Evolutionary conservation across 2,113 vertebrate genomes (phyloP), one percentile per base, ranked within the genome.

Genomic region (Gasterosteus nipponicus): DNA sequence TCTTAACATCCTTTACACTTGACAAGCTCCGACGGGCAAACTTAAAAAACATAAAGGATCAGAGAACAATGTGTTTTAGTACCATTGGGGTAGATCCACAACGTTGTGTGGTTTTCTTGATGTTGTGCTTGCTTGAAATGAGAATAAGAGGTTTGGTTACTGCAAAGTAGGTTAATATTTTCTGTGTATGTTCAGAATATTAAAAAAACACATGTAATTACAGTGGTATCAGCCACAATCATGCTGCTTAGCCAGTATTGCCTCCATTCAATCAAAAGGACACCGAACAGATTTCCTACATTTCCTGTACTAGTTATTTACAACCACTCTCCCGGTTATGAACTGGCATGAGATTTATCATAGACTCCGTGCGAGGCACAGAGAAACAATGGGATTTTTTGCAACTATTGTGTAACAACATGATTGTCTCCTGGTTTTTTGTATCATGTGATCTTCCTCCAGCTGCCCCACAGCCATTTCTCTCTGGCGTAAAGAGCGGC

Each of bases 121-220:
- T 54, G 33, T 42, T 10, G 6, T 61, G 29, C 14, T 44, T 54
- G 18, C 10, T 22, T 54, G 5, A 18, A 41, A 38, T 60, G 18
- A 66, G 42, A 54, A 14, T 39, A 35, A 19, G 10, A 53, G 19
- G 26, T 14, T 62, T 3, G 7, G 22, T 69, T 35, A 35, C 15
- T 14, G 19, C 35, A 70, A 71, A 46, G 77, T 26, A 33, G 66
- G 26, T 73, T 7, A 61, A 57, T n/a, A 69, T 68, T 53, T 86
- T 65, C 68, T 49, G n/a, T 76, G 65, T 87, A 90, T 89, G 89
- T 91, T 89, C 92, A 88, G 89, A 86, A 68, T 78, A 77, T 69
- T 1, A 86, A 78, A 87, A 83, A 87, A 82, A 75, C 85, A 87
- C 84, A 77, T 87, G 78, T 89, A 92, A 92, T 92, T 91, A 88